These are phyloP conservation scores for Volucella zonaria DNA, from an alignment of 2,888 invertebrate species.

Conservation along the genomic window DNA sequence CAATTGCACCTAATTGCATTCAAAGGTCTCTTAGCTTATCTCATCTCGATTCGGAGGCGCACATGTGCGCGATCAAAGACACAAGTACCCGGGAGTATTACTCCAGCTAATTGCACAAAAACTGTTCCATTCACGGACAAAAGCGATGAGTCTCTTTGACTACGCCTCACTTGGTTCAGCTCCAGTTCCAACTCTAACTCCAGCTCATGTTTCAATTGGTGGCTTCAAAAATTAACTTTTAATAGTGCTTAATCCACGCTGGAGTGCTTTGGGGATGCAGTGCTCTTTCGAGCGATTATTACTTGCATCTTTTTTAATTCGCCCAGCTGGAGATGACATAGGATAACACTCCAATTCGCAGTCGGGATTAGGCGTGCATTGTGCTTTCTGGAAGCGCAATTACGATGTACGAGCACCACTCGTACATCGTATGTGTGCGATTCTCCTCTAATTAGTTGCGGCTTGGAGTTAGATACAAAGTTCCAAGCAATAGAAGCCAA, in stretches of 20 bases:
- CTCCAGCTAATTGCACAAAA: constrained; percentile 59
- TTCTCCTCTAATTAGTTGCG: constrained; percentile 65
- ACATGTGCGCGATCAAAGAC: constrained; percentile 34
- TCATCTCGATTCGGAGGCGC: constrained; percentile 7
- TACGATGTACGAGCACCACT: constrained; percentile 25
- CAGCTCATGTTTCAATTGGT: constrained; percentile 67
- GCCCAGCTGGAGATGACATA: constrained; percentile 71
- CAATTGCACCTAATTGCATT: constrained; percentile 45
- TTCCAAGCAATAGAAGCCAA: constrained; percentile 31
- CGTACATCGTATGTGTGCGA: constrained; percentile 36
- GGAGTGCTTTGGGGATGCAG: background rate
- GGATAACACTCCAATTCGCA: constrained; percentile 39
- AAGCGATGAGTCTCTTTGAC: background rate
- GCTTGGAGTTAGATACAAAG: constrained; percentile 17
- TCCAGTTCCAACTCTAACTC: background rate
- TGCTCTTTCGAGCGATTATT: constrained; percentile 50
- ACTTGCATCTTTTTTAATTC: constrained; percentile 69
- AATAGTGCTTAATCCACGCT: constrained; percentile 63
- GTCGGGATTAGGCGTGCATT: constrained; percentile 6
- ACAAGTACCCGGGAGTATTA: constrained; percentile 10
- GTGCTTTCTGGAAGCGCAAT: constrained; percentile 44
- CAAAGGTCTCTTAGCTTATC: constrained; percentile 13
- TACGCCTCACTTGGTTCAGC: background rate
- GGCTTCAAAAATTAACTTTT: constrained; percentile 65
- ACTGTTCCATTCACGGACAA: constrained; percentile 53